Evolutionary conservation across 2,113 vertebrate species (phyloP).

Genomic region (Megatriorchis doriae): DNA sequence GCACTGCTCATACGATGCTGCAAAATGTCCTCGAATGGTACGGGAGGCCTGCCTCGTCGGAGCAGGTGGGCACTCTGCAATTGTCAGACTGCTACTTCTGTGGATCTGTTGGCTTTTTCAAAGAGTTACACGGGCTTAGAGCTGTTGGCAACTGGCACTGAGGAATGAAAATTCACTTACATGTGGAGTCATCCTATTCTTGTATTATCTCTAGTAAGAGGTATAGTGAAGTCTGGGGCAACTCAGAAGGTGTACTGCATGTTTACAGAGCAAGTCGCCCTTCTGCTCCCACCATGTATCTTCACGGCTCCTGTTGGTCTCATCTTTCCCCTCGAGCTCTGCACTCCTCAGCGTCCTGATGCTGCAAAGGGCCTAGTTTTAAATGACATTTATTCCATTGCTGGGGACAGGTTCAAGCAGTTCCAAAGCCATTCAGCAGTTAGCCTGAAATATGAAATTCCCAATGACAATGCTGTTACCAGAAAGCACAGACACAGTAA

Average conservation of each 20-base stretch:
- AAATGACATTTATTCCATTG: background rate
- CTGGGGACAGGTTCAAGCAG: background rate
- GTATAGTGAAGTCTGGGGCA: accelerated
- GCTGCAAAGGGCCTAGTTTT: background rate
- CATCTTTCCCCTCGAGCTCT: background rate
- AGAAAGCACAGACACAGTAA: background rate
- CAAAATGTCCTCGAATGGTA: accelerated
- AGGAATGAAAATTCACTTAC: background rate
- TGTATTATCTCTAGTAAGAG: accelerated
- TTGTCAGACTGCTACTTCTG: accelerated
- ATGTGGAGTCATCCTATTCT: accelerated
- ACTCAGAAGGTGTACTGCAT: accelerated
- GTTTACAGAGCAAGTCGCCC: background rate
- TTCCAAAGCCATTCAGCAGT: background rate
- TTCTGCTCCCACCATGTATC: accelerated
- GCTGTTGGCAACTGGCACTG: background rate
- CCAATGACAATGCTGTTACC: background rate
- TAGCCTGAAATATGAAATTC: background rate
- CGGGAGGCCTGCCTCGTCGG: accelerated
- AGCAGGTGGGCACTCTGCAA: accelerated
- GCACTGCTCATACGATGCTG: accelerated
- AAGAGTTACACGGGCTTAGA: background rate
- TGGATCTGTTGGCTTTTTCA: background rate
- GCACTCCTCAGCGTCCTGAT: background rate
- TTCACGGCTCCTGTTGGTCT: accelerated